These are phyloP conservation scores for Fistularia commersonii DNA, from an alignment of 2,797 vertebrate genomes.

Conservation along the genomic window DNA sequence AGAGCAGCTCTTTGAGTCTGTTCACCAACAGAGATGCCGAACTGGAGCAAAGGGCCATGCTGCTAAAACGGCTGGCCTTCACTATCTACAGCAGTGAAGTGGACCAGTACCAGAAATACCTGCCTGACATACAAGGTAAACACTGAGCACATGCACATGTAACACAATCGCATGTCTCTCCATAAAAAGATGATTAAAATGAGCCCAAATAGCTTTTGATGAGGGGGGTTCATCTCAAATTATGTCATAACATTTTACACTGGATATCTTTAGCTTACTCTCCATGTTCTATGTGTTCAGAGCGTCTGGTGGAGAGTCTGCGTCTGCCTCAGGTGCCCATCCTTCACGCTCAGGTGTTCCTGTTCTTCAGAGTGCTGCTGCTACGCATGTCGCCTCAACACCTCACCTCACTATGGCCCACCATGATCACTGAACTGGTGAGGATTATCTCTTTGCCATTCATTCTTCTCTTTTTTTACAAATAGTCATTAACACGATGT, in stretches of 20 bases:
- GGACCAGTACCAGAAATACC: conserved; percentile 98
- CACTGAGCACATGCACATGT: neutral
- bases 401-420: conserved; percentile 98
- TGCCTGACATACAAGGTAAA: conserved; percentile 97
- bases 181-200: neutral
- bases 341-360: conserved; percentile 98
- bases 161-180: neutral
- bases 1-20: conserved; percentile 96
- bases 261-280: neutral
- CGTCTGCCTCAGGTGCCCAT: conserved; percentile 97
- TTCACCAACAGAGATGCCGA: conserved; percentile 95
- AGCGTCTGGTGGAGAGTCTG: conserved; percentile 97
- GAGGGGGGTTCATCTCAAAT: neutral
- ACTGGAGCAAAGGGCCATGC: conserved; percentile 97
- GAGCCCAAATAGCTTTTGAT: neutral
- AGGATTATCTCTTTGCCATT: conserved; percentile 37
- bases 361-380: conserved; percentile 97
- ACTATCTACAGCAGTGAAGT: conserved; percentile 98
- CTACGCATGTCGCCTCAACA: conserved; percentile 98
- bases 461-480: neutral
- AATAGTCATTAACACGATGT: neutral
- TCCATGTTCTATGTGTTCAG: conserved; percentile 63
- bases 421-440: conserved; percentile 99
- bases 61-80: conserved; percentile 95
- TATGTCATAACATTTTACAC: neutral